These are phyloP conservation scores for Tanypteryx hageni DNA, from an alignment of 2,888 invertebrate genomes.

Conservation along the genomic window DNA sequence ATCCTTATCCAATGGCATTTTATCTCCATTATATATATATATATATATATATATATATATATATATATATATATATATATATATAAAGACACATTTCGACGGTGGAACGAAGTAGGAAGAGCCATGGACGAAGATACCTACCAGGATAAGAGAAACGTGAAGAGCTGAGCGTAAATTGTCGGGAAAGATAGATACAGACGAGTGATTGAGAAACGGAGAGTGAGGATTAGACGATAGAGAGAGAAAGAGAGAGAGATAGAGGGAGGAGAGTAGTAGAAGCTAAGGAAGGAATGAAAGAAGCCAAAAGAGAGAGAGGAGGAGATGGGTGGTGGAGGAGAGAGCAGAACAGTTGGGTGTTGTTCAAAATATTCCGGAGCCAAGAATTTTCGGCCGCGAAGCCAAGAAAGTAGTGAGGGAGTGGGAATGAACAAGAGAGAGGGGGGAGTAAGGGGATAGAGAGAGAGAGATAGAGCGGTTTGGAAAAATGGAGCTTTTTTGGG, in stretches of 20 bases:
- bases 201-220: not conserved
- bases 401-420: not conserved
- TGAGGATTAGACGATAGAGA: not conserved
- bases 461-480: not conserved
- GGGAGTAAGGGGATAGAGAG: not conserved
- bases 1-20: too few relatives aligned
- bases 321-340: not conserved
- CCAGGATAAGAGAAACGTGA: not conserved
- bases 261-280: not conserved
- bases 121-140: not conserved
- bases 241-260: not conserved
- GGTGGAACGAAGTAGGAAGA: not conserved
- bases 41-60: too few relatives aligned
- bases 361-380: constrained; percentile 26
- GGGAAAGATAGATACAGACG: not conserved
- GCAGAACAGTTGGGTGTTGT: not conserved
- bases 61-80: not conserved
- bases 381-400: not conserved
- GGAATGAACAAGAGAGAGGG: not conserved
- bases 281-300: too few relatives aligned
- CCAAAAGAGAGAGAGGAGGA: not conserved
- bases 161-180: too few relatives aligned
- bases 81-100: not conserved
- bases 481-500: too few relatives aligned
- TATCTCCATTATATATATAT: too few relatives aligned